Base-by-base conservation (phyloP, 1,140 invertebrate species). In the Aphidius gifuensis region DNA sequence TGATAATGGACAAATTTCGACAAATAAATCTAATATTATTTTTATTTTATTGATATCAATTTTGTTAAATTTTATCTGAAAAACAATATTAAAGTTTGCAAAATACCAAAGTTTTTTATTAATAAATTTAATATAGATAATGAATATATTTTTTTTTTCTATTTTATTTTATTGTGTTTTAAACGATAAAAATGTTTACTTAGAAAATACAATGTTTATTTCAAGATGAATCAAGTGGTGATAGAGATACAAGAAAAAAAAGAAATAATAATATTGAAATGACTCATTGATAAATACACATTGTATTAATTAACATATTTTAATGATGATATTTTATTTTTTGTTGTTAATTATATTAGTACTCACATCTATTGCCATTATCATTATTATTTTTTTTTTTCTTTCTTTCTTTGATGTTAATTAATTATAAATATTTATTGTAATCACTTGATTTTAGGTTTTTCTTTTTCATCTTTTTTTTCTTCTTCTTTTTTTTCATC, bases 401-500 rank as follows among this genome's bases (percentile, higher is more conserved):
- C 16, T 39, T 45, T 61, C 42, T n/a, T 46, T 21, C 16, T 42
- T 59, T 21, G 16, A 0, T 49, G 32, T 55, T 51, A 46, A 47
- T 57, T 16, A 54, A 21, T 54, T 9, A 54, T 45, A 16, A 47
- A 16, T 11, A 2, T 32, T 16, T 64, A 40, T 50, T 44, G 4
- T 1, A 16, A 61, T 71, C 68, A 74, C 66, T 74, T 74, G 5
- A 59, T 58, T 62, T 74, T 74, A n/a, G 66, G 50, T 50, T 74
- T 74, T 45, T 72, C 73, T 45, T 74, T 74, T 9, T 73, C 73
- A 16, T 74, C 73, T 48, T 72, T 74, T 49, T 74, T 74, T 5
- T 88, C 85, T 64, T 87, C 85, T 69, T 88, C 87, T 60, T 90
- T 88, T 45, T 90, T 88, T 16, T 63, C 57, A 68, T 90, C 88